Evolutionary conservation across 2,888 invertebrate genomes (phyloP).

Genomic region (Drosophila hawaiiensis): DNA sequence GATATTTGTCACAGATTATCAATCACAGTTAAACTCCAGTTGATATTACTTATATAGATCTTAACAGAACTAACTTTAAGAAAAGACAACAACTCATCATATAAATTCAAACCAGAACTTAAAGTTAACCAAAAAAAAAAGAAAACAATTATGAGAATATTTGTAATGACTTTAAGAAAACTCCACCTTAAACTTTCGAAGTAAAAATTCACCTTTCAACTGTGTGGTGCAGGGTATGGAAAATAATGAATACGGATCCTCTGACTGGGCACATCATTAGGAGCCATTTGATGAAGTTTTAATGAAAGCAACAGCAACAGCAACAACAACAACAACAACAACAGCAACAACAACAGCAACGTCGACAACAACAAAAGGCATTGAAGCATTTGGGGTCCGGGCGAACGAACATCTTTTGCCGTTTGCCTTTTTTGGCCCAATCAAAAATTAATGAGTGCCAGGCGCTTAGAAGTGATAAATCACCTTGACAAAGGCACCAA

Average conservation of each 20-base stretch:
- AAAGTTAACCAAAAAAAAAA: too few relatives aligned
- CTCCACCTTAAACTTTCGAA: background rate
- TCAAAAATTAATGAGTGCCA: slow-evolving; percentile 83
- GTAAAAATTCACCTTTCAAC: background rate
- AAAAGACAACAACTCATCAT: background rate
- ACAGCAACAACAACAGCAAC: slow-evolving; percentile 7
- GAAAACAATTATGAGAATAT: background rate
- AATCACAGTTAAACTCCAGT: fast-evolving
- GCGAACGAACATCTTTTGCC: slow-evolving; percentile 55
- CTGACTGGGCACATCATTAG: slow-evolving; percentile 65
- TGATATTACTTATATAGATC: background rate
- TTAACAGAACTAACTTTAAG: background rate
- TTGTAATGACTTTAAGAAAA: background rate
- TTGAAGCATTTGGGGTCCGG: slow-evolving; percentile 37
- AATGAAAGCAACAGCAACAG: slow-evolving; percentile 62
- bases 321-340: slow-evolving; percentile 23
- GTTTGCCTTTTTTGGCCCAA: slow-evolving; percentile 76
- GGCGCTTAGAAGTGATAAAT: slow-evolving; percentile 82
- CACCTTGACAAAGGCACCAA: slow-evolving; percentile 76
- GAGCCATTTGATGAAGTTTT: slow-evolving; percentile 77
- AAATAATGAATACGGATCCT: slow-evolving; percentile 23
- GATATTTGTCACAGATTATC: background rate
- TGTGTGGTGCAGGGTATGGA: slow-evolving; percentile 20
- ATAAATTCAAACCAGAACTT: background rate
- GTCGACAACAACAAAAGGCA: slow-evolving; percentile 10